Conservation (phyloP, 1,140 invertebrate genomes). For the Wiebesia pumilae region DNA sequence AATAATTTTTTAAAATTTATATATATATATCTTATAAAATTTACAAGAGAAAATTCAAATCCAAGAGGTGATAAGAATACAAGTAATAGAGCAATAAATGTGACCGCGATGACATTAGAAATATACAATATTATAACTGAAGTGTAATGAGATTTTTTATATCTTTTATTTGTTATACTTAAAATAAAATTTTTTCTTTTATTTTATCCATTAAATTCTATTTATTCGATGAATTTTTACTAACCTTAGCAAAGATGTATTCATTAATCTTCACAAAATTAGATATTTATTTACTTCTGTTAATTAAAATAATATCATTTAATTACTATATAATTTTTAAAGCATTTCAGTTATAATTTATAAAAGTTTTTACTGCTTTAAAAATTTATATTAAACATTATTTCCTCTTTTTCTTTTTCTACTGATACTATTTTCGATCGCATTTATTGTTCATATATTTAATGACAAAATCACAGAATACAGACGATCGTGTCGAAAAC, state of each 20-base stretch:
- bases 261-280: too few relatives aligned
- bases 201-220: background rate
- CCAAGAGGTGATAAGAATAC: constrained; percentile 13
- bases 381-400: too few relatives aligned
- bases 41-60: constrained; percentile 38
- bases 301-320: too few relatives aligned
- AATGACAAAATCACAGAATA: constrained; percentile 40
- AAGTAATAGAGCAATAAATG: constrained; percentile 17
- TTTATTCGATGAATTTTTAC: too few relatives aligned
- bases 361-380: too few relatives aligned
- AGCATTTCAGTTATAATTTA: too few relatives aligned
- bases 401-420: too few relatives aligned
- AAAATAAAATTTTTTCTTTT: background rate
- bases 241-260: too few relatives aligned
- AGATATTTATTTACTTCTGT: too few relatives aligned
- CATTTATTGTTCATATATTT: background rate
- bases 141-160: background rate
- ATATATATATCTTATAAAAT: constrained; percentile 49
- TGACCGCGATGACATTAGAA: constrained; percentile 2
- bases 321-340: too few relatives aligned
- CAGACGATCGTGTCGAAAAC: constrained; percentile 8
- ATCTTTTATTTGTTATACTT: background rate
- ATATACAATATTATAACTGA: constrained; percentile 36
- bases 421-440: background rate
- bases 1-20: too few relatives aligned